Evolutionary conservation across 1,140 invertebrate species (phyloP), one percentile per base, ranked within the genome.

Genomic region (Bactericera cockerelli): DNA sequence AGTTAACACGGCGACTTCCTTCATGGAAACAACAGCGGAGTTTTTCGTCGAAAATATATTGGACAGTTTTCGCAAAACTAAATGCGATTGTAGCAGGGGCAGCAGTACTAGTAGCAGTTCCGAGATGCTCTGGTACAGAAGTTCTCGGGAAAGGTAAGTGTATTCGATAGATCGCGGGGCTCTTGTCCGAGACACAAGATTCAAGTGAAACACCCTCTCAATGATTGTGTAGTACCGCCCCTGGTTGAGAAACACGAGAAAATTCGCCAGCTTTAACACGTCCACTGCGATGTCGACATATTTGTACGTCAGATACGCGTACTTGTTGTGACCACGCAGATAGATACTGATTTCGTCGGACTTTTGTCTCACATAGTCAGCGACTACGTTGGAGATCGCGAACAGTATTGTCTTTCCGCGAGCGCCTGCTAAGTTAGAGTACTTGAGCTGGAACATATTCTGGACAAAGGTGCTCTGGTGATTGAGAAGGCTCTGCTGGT

Each of bases 61-160:
- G 58, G 49, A 56, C 58, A 58, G 21, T 77, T 61, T 2, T 69
- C 71, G 64, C 78, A 75, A 59, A 79, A 77, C 63, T 81, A 80
- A 1, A 81, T 75, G 4, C 81, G 64, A 56, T 13, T 56, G 14
- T 3, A 56, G 13, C 14, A 28, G 22, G 6, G 22, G 22, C 6
- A 26, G 4, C 6, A 57, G 59, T 56, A 55, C 25, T 57, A 57
- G 57, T 58, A 22, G 26, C 64, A 76, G 74, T 70, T 81, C 80
- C 70, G 81, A 79, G 67, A 81, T 79, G 64, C 80, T 79, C 67
- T 81, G 77, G 80, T 80, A 82, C 13, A 83, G 67, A 28, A 83
- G 63, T 70, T 82, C 80, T 59, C 81, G 70, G 14, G 79, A 81
- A 74, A 81, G 79, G 62, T 73, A 71, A 68, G 76, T 67, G 74